Base-by-base conservation (phyloP, 2,888 invertebrate species). In the Torymus auratus region DNA sequence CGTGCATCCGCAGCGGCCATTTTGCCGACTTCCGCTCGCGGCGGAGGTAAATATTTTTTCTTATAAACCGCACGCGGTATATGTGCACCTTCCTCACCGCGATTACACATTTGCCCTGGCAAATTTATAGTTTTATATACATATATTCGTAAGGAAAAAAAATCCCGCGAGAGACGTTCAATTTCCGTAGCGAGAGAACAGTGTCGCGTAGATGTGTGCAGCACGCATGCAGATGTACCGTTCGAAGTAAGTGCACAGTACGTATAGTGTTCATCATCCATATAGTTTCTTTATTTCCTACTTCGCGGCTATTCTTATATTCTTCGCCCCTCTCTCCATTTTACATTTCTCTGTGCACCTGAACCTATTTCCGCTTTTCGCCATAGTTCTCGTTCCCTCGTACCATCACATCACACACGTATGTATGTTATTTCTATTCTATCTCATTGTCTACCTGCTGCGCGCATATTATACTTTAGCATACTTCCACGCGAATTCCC, bases 21-120 rank as follows among this genome's bases (percentile, higher is more conserved):
- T 41, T 41, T 41, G 41, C 41, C 7, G 41, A 41, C 41, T 41
- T 41, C 41, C 41, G 41, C 41, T 41, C 7, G 7, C 7, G 7
- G 1, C 13, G 56, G 50, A 77, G 55, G 70, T 20, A 70, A 77
- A 77, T 77, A 77, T 77, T 77, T 77, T 70, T 56, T 70, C 70
- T 77, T 64, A 70, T 64, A 70, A 77, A 70, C 17, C 28, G 15
- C 65, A 50, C 41, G 13, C n/a, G 61, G 23, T n/a, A 10, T 14
- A 10, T 23, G 11, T 13, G 50, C 14, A 17, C 13, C 17, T 14
- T 5, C 28, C 11, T 28, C 15, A 20, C 7, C 17, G 15, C 61
- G 23, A 58, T 70, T 50, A 13, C 50, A n/a, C n/a, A 7, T 61
- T 60, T 61, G 52, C 41, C 1, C 1, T 10, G 71, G 53, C 52